phyloP scores from a whole-genome alignment of 2,797 vertebrate genomes.

The Centropyge bicolor region DNA sequence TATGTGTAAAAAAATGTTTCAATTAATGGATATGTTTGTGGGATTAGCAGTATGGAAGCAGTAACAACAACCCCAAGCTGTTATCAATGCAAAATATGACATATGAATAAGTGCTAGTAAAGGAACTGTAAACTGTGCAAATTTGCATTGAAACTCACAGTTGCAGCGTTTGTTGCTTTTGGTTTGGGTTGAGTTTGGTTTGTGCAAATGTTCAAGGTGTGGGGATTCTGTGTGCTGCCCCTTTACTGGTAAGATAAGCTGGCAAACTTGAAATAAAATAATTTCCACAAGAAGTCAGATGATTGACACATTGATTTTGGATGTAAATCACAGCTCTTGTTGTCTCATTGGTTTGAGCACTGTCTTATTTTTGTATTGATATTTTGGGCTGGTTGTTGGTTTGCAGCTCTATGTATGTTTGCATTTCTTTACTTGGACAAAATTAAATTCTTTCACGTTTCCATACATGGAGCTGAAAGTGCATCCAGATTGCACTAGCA shows the following conservation, averaged over 20 bases:
- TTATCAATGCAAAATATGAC: not conserved
- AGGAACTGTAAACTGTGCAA: not conserved
- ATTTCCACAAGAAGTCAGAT: not conserved
- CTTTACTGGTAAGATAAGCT: not conserved
- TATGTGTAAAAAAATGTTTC: slow-evolving; percentile 2
- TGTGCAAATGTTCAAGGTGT: not conserved
- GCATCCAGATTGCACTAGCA: slow-evolving; percentile 20
- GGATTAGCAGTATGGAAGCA: not conserved
- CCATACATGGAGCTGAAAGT: not conserved
- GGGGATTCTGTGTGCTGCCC: not conserved
- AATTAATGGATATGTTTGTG: not conserved
- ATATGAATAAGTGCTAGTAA: not conserved
- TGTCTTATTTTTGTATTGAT: not conserved
- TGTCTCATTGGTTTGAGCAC: not conserved
- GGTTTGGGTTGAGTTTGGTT: not conserved
- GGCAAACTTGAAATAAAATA: not conserved
- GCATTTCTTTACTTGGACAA: not conserved
- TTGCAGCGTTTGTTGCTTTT: not conserved
- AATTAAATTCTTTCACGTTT: not conserved
- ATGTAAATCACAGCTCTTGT: not conserved
- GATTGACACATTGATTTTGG: not conserved
- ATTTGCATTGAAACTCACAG: not conserved
- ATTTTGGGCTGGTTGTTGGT: not conserved
- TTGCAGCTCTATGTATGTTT: not conserved
- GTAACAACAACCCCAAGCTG: not conserved